These are phyloP conservation scores for Xestia ashworthii DNA, from an alignment of 2,888 invertebrate genomes.

Conservation along the genomic window DNA sequence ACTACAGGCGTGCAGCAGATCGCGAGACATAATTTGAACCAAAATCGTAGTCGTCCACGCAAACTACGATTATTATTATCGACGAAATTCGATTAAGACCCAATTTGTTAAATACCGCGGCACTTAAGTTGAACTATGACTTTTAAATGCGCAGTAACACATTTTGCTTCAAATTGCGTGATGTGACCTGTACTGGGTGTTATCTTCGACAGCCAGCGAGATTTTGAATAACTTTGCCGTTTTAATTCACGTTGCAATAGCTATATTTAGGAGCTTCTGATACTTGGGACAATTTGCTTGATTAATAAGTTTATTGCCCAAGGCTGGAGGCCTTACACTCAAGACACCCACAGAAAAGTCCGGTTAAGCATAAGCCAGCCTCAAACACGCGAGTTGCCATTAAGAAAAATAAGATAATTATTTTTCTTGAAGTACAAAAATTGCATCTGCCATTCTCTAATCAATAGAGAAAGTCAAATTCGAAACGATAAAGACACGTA, in stretches of 20 bases:
- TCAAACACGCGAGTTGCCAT: too few species aligned
- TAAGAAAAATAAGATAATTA: too few species aligned
- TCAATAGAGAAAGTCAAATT: background rate
- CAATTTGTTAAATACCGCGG: background rate
- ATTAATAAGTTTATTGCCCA: too few species aligned
- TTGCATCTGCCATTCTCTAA: background rate
- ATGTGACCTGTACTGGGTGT: background rate
- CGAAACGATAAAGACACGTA: background rate
- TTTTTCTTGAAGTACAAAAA: background rate
- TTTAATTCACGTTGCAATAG: conserved; percentile 2
- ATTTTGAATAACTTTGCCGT: conserved; percentile 8
- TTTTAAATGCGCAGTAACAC: background rate
- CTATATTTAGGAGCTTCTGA: background rate
- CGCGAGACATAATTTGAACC: background rate
- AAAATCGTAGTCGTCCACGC: background rate
- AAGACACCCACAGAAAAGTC: too few species aligned
- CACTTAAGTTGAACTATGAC: background rate
- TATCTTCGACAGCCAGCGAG: conserved; percentile 27
- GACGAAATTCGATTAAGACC: background rate
- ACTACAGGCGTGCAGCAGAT: background rate
- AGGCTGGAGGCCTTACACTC: too few species aligned
- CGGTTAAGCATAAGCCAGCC: too few species aligned
- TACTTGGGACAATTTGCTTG: background rate
- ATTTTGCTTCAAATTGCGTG: background rate
- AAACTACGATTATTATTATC: background rate